Evolutionary conservation across 64 coral and sea anemone genomes (phyloP).

Genomic region (Orbicella faveolata): DNA sequence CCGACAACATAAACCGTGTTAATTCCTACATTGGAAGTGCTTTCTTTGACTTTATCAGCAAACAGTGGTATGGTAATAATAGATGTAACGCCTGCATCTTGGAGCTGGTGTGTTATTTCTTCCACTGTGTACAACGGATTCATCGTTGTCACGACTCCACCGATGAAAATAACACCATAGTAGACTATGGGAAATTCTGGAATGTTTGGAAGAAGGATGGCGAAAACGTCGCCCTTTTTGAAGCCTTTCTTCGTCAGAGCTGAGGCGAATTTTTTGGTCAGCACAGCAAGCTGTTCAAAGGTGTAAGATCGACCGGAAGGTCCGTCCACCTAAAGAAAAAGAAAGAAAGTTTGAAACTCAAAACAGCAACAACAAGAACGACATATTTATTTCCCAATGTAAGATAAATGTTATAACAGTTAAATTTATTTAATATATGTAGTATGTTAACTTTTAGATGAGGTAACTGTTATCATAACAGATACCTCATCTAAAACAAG

Average conservation of each 20-base stretch:
- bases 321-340: slow-evolving; percentile 46
- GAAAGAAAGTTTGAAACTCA: not conserved
- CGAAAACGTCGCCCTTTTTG: slow-evolving; percentile 59
- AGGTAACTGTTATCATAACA: too few relatives aligned
- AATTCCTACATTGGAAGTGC: slow-evolving; percentile 38
- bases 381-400: too few relatives aligned
- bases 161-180: slow-evolving; percentile 51
- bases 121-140: slow-evolving; percentile 68
- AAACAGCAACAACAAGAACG: not conserved
- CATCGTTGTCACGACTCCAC: slow-evolving; percentile 67
- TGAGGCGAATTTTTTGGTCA: slow-evolving; percentile 57
- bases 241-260: slow-evolving; percentile 73
- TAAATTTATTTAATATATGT: too few relatives aligned
- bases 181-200: slow-evolving; percentile 61
- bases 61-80: slow-evolving; percentile 57
- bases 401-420: too few relatives aligned
- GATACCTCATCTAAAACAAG: too few relatives aligned
- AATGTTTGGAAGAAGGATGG: slow-evolving; percentile 70
- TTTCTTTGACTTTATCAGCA: slow-evolving; percentile 49
- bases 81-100: slow-evolving; percentile 45
- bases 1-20: slow-evolving; percentile 71
- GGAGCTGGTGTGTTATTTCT: slow-evolving; percentile 60
- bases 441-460: too few relatives aligned
- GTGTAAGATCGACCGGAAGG: slow-evolving; percentile 60
- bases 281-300: slow-evolving; percentile 31